Base-by-base conservation (phyloP, 2,888 invertebrate species). In the Ethmia dodecea region DNA sequence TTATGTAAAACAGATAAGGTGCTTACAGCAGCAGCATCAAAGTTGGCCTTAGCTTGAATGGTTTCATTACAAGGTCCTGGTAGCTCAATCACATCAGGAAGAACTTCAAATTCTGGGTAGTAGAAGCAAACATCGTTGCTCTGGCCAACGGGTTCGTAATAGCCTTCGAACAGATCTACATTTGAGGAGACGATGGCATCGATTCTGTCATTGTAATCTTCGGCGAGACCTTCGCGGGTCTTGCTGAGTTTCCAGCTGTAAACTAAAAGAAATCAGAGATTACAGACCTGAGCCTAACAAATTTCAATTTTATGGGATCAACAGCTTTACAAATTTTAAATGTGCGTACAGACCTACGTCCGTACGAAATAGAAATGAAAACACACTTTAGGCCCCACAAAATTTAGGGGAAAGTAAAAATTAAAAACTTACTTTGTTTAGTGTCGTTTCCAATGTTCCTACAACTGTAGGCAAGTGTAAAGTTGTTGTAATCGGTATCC, bases 401-500 rank as follows among this genome's bases (percentile, higher is more conserved):
- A n/a, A n/a, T n/a, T n/a, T n/a, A n/a, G n/a, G n/a, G n/a, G n/a
- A n/a, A n/a, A n/a, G n/a, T n/a, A n/a, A n/a, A n/a, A n/a, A n/a
- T n/a, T n/a, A n/a, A 18, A 12, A 32, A 47, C 49, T 32, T 68
- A 86, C 84, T 57, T 68, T 79, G 81, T 41, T 75, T 78, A 1
- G 13, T 49, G 1, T 52, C 41, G 14, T 33, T 47, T 3, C 41
- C 44, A 1, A 70, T 13, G 37, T 75, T 54, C 13, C 70, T 71
- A 59, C 93, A 93, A 31, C 89, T 88, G 79, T 90, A 92, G 2
- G 90, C 74, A 1, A 92, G 81, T 0, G 91, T 87, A 50, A 88
- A 92, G 29, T 83, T 84, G 0, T 60, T 65, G 63, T 92, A 92
- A 57, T 91, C 90, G 0, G 91, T 90, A 26, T 81, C 90, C 40